A percentile compares a stretch with the other conserved stretches of the same genome.
Conservation (phyloP, 2,797 vertebrate genomes). For the Phoebastria nigripes region DNA sequence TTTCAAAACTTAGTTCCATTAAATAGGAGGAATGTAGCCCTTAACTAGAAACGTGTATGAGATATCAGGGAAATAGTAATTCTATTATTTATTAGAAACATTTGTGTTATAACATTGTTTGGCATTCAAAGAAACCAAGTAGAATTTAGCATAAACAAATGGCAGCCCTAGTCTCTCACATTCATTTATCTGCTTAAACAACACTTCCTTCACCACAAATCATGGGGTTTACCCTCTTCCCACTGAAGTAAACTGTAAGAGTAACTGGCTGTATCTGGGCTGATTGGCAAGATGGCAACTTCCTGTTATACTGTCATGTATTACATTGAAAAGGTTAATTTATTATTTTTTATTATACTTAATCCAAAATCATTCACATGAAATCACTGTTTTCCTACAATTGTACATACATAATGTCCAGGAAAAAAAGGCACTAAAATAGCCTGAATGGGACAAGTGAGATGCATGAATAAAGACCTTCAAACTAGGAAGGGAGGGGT, state of each 20-base stretch:
- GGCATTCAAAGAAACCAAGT: neutral
- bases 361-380: conserved; percentile 14
- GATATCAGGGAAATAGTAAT: neutral
- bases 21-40: neutral
- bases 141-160: conserved; percentile 39
- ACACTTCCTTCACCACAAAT: conserved; percentile 30
- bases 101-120: conserved; percentile 13
- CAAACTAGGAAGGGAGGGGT: conserved; percentile 47
- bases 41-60: neutral
- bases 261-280: neutral
- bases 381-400: conserved; percentile 51
- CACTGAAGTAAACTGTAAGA: conserved; percentile 15
- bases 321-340: conserved; percentile 6
- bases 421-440: conserved; percentile 7
- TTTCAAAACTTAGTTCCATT: neutral
- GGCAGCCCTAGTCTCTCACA: neutral
- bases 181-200: conserved; percentile 58
- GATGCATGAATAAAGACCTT: conserved; percentile 17
- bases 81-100: neutral
- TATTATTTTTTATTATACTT: conserved; percentile 13
- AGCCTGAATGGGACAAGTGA: conserved; percentile 7
- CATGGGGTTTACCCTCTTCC: neutral
- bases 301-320: conserved; percentile 44
- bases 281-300: conserved; percentile 38
- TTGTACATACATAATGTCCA: conserved; percentile 38